phyloP scores from a whole-genome alignment of 2,888 invertebrate genomes.

The Melieria picta region DNA sequence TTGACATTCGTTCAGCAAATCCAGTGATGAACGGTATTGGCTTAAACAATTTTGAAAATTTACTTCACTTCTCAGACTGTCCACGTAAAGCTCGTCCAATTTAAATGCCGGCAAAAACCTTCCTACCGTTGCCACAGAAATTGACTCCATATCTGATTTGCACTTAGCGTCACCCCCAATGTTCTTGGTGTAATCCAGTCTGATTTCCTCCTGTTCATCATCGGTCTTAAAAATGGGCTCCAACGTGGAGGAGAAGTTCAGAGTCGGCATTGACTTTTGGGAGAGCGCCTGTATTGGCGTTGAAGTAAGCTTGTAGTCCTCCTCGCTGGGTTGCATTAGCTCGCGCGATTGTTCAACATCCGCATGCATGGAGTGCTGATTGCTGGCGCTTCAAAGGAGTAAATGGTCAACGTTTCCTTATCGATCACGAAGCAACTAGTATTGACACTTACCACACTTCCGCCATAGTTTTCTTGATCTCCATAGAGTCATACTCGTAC shows the following conservation, averaged over 20 bases:
- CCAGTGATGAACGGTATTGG: constrained; percentile 49
- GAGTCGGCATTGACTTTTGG: constrained; percentile 21
- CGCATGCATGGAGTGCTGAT: constrained; percentile 9
- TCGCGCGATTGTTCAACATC: constrained; percentile 21
- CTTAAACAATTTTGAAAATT: constrained; percentile 52
- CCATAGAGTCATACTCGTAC: constrained; percentile 48
- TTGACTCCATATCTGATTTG: too few species aligned
- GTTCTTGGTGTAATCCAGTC: background rate
- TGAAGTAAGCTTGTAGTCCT: constrained; percentile 18
- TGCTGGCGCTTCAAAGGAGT: constrained; percentile 23
- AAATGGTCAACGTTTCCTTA: background rate
- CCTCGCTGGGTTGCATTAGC: constrained; percentile 9
- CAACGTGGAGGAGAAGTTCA: constrained; percentile 43
- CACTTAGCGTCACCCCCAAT: too few species aligned
- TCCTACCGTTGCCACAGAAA: background rate
- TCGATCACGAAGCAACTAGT: background rate
- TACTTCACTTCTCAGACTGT: constrained; percentile 48
- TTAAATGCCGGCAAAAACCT: constrained; percentile 42
- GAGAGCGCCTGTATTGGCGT: constrained; percentile 2
- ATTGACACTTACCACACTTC: constrained; percentile 38
- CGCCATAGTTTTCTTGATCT: constrained; percentile 42
- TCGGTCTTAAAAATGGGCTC: constrained; percentile 48
- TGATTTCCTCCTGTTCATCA: constrained; percentile 34
- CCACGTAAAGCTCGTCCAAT: constrained; percentile 43
- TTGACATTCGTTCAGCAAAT: constrained; percentile 49